Percentiles rank a stretch among this genome's conserved stretches.
These are phyloP conservation scores for Plecturocebus donacophilus DNA, from an alignment of 2,113 vertebrate genomes.

Conservation along the genomic window DNA sequence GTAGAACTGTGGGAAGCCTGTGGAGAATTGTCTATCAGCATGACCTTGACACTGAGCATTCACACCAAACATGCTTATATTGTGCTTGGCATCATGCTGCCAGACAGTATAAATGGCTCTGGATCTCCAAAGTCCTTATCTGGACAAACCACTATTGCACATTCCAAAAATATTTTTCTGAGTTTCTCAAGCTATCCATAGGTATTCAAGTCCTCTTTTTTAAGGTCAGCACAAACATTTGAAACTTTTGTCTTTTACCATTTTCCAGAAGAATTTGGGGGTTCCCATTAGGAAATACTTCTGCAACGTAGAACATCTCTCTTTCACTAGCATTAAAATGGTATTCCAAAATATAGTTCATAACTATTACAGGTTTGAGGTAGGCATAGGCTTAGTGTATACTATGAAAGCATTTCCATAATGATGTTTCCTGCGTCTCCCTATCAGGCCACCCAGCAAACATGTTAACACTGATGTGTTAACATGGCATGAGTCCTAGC, in stretches of 20 bases:
- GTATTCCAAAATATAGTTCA: background rate
- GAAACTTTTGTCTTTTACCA: background rate
- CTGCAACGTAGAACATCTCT: background rate
- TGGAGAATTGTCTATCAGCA: background rate
- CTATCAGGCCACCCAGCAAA: background rate
- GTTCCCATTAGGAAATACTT: background rate
- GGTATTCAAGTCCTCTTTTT: background rate
- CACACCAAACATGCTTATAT: background rate
- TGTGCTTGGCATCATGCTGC: background rate
- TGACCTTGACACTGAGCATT: background rate
- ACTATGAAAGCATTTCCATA: background rate
- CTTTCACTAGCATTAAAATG: background rate
- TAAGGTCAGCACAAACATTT: background rate
- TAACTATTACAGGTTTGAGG: background rate
- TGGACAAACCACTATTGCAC: background rate
- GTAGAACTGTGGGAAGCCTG: background rate
- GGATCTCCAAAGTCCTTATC: background rate
- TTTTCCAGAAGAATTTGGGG: background rate
- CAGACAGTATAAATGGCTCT: background rate
- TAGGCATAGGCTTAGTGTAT: background rate
- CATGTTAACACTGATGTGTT: background rate
- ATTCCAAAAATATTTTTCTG: background rate
- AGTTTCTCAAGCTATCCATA: background rate
- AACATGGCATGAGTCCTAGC: background rate
- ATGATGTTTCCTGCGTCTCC: background rate